Percentiles rank a stretch among this genome's conserved stretches.
Conservation (phyloP, 2,113 vertebrate species). For the Takifugu bimaculatus region DNA sequence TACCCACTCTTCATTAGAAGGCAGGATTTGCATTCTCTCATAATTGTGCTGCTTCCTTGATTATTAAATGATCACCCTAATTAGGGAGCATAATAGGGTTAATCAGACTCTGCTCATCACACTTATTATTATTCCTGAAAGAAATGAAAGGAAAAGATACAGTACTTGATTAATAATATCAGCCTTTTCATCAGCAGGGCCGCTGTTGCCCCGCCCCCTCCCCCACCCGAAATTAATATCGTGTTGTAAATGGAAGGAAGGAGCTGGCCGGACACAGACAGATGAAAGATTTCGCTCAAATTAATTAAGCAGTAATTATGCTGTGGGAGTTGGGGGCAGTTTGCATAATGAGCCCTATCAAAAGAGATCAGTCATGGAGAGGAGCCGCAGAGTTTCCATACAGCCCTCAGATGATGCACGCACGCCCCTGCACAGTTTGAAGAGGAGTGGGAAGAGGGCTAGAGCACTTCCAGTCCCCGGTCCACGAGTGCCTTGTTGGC, state of each 20-base stretch:
- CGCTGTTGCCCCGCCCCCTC: slow-evolving; percentile 72
- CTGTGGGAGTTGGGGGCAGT: slow-evolving; percentile 80
- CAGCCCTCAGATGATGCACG: slow-evolving; percentile 68
- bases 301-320: slow-evolving; percentile 91
- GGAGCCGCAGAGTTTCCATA: slow-evolving; percentile 65
- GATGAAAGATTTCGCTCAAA: slow-evolving; percentile 92
- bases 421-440: slow-evolving; percentile 30
- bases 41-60: slow-evolving; percentile 82
- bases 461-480: slow-evolving; percentile 50
- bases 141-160: slow-evolving; percentile 81
- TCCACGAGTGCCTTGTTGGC: slow-evolving; percentile 48
- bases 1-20: slow-evolving; percentile 70
- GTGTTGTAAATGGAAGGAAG: slow-evolving; percentile 92
- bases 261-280: slow-evolving; percentile 84
- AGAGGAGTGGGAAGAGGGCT: slow-evolving; percentile 51
- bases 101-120: slow-evolving; percentile 86
- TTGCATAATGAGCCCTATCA: slow-evolving; percentile 83
- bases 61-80: slow-evolving; percentile 95
- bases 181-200: slow-evolving; percentile 81
- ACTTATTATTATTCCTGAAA: slow-evolving; percentile 85
- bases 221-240: slow-evolving; percentile 86
- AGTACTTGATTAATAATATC: slow-evolving; percentile 91
- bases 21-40: slow-evolving; percentile 75
- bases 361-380: slow-evolving; percentile 74
- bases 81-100: slow-evolving; percentile 87